phyloP scores from a whole-genome alignment of 1,140 invertebrate genomes.

The Antheraea pernyi region DNA sequence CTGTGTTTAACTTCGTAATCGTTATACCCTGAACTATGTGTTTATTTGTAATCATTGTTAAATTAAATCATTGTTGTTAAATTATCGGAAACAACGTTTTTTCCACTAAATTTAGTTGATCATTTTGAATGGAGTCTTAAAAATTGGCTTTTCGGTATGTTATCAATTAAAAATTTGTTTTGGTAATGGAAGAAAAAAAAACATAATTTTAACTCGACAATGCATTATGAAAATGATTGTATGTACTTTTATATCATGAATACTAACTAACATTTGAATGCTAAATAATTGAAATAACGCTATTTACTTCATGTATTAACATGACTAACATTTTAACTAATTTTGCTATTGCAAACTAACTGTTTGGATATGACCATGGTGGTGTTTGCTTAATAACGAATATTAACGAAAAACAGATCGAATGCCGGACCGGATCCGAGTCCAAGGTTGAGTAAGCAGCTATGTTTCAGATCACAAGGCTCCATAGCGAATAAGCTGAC shows the following conservation, averaged over 20 bases:
- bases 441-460: conserved; percentile 80
- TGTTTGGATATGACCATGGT: conserved; percentile 29
- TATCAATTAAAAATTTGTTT: not conserved
- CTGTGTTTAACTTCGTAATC: not conserved
- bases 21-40: not conserved
- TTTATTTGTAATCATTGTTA: not conserved
- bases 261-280: not conserved
- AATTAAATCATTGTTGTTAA: not conserved
- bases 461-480: conserved; percentile 90
- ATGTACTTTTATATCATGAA: not conserved
- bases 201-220: not conserved
- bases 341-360: not conserved
- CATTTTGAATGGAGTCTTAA: not conserved
- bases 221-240: not conserved
- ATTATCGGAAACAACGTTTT: not conserved
- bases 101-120: not conserved
- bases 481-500: conserved; percentile 92
- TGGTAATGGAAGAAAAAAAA: too few relatives aligned
- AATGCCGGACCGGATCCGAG: conserved; percentile 75
- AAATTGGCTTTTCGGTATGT: not conserved
- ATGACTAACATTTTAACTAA: not conserved
- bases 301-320: not conserved
- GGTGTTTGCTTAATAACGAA: conserved; percentile 9
- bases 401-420: conserved; percentile 41
- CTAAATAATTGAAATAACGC: not conserved